Evolutionary conservation across 2,797 vertebrate species (phyloP), one percentile per base, ranked within the genome.

Genomic region (Hyperoplus lanceolatus): DNA sequence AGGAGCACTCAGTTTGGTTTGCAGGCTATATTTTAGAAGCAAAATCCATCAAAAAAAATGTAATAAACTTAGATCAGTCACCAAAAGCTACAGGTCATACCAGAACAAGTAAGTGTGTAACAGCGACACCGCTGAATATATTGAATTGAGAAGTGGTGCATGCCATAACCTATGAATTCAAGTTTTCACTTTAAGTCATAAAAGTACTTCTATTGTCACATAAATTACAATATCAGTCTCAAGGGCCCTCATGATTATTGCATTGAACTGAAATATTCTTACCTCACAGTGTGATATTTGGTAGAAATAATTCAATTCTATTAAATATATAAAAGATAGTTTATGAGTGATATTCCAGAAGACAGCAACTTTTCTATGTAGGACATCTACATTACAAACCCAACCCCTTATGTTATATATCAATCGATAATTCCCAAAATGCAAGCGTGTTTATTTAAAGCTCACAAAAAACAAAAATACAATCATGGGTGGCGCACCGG

Each of bases 351-450:
- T 73, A 70, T 76, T 78, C 43, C 4, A 59, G 48, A 43, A 72
- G 73, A 68, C 58, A n/a, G 61, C 59, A 68, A 43, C 49, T 85
- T 71, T 65, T 65, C 61, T 57, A 77, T 76, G 73, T 82, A 65
- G 75, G 67, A 50, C 75, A 65, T 77, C 78, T 82, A 83, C 56
- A 15, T 77, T 79, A 87, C 29, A 70, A 79, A 66, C 69, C 49
- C 56, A 71, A 48, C 55, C 45, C 13, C 59, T 9, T 38, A 51
- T 54, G 67, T 54, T 55, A 70, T 45, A 81, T 84, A 74, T 81
- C 74, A 64, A 59, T 78, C 69, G 36, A 58, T 5, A 8, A 15
- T 73, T 63, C 10, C 49, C 9, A 36, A 79, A 77, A 82, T 67
- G 45, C 54, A 55, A 1, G 9, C 48, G 39, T 48, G 29, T 64